phyloP scores from a whole-genome alignment of 2,888 invertebrate species.

The Caenorhabditis angaria region DNA sequence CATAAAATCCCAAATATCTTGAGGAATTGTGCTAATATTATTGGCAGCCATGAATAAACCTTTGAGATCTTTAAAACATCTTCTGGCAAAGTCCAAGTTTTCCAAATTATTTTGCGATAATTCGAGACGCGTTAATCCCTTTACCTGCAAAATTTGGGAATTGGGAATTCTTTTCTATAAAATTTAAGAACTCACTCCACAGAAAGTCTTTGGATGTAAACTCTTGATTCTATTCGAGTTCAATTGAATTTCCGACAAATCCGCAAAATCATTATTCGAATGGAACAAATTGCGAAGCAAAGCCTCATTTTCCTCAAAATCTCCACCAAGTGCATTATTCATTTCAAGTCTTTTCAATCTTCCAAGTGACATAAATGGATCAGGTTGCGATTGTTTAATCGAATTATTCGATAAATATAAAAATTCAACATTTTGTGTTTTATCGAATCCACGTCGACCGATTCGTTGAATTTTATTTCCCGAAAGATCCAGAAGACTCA shows the following conservation, averaged over 20 bases:
- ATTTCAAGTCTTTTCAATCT: constrained; percentile 47
- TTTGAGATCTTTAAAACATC: constrained; percentile 44
- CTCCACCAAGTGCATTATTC: constrained; percentile 41
- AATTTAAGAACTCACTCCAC: constrained; percentile 37
- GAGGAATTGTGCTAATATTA: constrained; percentile 42
- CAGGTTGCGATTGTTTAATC: constrained; percentile 30
- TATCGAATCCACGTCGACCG: constrained; percentile 52
- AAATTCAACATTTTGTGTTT: constrained; percentile 47
- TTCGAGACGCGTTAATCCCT: constrained; percentile 44
- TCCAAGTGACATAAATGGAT: constrained; percentile 28
- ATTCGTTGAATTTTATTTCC: constrained; percentile 50
- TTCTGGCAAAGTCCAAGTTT: constrained; percentile 41
- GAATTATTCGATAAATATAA: constrained; percentile 50
- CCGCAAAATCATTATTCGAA: constrained; percentile 37
- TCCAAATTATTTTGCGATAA: constrained; percentile 47
- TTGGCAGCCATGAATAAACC: constrained; percentile 50
- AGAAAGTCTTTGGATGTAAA: constrained; percentile 51
- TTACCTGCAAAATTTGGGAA: constrained; percentile 35
- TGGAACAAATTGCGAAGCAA: constrained; percentile 41
- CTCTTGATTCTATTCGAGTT: constrained; percentile 38
- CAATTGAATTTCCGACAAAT: constrained; percentile 49
- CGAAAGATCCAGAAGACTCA: constrained; percentile 48
- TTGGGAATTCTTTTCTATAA: not conserved
- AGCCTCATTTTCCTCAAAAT: constrained; percentile 21
- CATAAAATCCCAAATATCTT: constrained; percentile 51